phyloP scores from a whole-genome alignment of 2,113 vertebrate genomes.

The Cynoglossus semilaevis region DNA sequence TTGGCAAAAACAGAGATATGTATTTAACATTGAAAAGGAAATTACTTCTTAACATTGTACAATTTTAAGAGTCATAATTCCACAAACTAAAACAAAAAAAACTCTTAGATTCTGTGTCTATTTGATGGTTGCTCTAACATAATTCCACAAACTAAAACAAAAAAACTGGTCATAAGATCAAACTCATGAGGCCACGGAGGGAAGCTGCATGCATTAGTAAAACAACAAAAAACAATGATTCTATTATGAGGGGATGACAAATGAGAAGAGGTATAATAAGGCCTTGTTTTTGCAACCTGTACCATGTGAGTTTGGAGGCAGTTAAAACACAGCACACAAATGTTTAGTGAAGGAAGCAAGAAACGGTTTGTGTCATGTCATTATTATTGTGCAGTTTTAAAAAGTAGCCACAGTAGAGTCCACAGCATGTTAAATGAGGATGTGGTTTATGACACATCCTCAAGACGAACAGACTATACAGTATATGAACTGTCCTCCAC shows the following conservation, averaged over 20 bases:
- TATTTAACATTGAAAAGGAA: too few species aligned
- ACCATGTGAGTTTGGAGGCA: slow-evolving; percentile 9
- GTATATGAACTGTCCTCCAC: neutral
- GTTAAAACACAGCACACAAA: slow-evolving; percentile 13
- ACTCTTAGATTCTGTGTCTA: neutral
- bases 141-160: too few species aligned
- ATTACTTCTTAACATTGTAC: too few species aligned
- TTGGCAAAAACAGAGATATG: too few species aligned
- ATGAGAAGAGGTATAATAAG: slow-evolving; percentile 32
- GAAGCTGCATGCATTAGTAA: slow-evolving; percentile 48
- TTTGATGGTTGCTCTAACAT: slow-evolving; percentile 38
- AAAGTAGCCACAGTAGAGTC: slow-evolving; percentile 30
- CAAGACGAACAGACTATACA: neutral
- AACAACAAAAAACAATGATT: slow-evolving; percentile 61
- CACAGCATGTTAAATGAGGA: slow-evolving; percentile 25
- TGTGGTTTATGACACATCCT: slow-evolving; percentile 14
- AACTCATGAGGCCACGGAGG: slow-evolving; percentile 53
- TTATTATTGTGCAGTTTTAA: slow-evolving; percentile 7
- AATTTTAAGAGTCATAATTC: too few species aligned
- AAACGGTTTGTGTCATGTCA: slow-evolving; percentile 52
- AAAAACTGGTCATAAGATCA: slow-evolving; percentile 75
- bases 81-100: too few species aligned
- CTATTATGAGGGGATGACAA: slow-evolving; percentile 58
- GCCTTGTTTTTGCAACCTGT: slow-evolving; percentile 32
- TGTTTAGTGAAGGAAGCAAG: neutral